A percentile compares a stretch with the other conserved stretches of the same genome.
These are phyloP conservation scores for Ceratoteleas bidentatus DNA, from an alignment of 1,140 invertebrate species.

Conservation along the genomic window DNA sequence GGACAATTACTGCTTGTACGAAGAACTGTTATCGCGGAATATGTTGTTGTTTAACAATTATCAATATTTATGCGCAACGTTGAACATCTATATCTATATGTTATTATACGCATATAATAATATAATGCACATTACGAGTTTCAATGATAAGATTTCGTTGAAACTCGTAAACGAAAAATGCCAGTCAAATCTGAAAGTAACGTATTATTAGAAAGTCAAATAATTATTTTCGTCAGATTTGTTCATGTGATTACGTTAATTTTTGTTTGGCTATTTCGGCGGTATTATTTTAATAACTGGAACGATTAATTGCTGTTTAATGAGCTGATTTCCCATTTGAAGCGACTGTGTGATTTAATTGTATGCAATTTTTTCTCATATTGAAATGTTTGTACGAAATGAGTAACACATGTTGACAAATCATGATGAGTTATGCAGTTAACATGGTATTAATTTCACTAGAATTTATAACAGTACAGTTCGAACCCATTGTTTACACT, in stretches of 20 bases:
- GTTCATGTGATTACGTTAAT: conserved; percentile 14
- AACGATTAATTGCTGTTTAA: neutral
- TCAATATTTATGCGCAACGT: conserved; percentile 23
- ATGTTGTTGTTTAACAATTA: conserved; percentile 8
- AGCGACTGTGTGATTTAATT: neutral
- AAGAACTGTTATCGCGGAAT: conserved; percentile 16
- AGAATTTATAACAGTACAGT: no score
- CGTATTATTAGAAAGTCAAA: conserved; percentile 37
- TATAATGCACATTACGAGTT: conserved; percentile 10
- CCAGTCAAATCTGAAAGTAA: conserved; percentile 20
- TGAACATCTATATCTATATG: conserved; percentile 14
- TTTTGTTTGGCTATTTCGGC: conserved; percentile 9
- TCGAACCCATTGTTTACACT: no score
- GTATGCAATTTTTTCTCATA: neutral
- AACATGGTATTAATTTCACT: no score
- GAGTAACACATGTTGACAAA: no score
- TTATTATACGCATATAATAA: conserved; percentile 22
- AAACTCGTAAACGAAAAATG: conserved; percentile 17
- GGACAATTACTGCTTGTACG: neutral
- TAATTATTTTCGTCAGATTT: conserved; percentile 20
- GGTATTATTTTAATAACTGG: conserved; percentile 7
- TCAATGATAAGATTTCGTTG: conserved; percentile 31
- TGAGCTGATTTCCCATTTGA: neutral
- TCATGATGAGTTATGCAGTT: no score
- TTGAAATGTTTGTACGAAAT: no score